A percentile compares a stretch with the other conserved stretches of the same genome.
phyloP scores from a whole-genome alignment of 2,797 vertebrate genomes.

The Sus cebifrons region DNA sequence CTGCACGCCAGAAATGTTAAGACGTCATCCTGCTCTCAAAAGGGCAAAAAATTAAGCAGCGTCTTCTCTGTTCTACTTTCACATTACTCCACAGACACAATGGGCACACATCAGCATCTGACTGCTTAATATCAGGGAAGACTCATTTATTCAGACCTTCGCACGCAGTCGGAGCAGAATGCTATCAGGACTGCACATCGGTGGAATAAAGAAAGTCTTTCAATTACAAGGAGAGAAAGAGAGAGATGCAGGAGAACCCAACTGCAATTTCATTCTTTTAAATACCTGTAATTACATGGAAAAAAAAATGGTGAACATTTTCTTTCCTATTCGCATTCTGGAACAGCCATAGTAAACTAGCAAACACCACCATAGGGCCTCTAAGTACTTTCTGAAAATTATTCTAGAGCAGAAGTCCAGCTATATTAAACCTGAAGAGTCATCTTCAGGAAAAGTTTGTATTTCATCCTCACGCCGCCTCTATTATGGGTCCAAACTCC shows the following conservation, averaged over 20 bases:
- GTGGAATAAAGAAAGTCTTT: background rate
- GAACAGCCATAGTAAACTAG: slow-evolving; percentile 66
- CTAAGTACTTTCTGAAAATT: slow-evolving; percentile 77
- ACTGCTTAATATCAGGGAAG: background rate
- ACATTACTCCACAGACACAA: too few species aligned
- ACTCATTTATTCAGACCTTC: background rate
- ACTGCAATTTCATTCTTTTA: slow-evolving; percentile 25
- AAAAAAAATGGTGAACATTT: background rate
- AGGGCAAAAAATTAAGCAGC: background rate
- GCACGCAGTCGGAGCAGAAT: background rate
- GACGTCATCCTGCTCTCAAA: background rate
- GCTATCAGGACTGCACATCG: background rate
- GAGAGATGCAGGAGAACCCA: background rate
- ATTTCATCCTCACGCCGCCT: background rate
- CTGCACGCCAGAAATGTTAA: slow-evolving; percentile 25
- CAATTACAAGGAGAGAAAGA: background rate
- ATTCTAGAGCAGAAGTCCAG: slow-evolving; percentile 31
- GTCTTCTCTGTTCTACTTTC: background rate
- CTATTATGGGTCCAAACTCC: slow-evolving; percentile 1
- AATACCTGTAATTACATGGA: background rate
- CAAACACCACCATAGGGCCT: background rate
- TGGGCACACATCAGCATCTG: background rate
- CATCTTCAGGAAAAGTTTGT: slow-evolving; percentile 11
- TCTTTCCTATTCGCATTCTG: slow-evolving; percentile 47
- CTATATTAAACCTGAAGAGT: background rate